phyloP scores from a whole-genome alignment of 2,888 invertebrate genomes.

The Caenorhabditis doughertyi region DNA sequence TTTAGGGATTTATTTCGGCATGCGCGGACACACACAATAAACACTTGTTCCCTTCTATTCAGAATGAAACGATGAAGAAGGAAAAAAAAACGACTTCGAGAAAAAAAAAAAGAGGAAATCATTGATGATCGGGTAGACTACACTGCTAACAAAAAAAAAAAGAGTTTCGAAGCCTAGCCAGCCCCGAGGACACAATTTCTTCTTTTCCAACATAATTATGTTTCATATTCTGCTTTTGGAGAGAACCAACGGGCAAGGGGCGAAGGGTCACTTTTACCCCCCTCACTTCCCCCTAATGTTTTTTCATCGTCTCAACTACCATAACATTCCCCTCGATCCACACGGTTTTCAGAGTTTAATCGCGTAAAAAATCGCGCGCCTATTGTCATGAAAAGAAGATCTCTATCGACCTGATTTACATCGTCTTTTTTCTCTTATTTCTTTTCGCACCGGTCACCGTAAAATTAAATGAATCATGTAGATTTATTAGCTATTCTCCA shows the following conservation, averaged over 20 bases:
- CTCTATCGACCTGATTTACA: constrained; percentile 56
- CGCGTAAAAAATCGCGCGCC: constrained; percentile 57
- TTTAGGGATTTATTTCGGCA: constrained; percentile 64
- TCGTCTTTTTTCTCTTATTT: constrained; percentile 23
- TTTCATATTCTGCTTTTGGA: constrained; percentile 55
- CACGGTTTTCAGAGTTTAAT: constrained; percentile 50
- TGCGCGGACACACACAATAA: constrained; percentile 60
- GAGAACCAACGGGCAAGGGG: background rate
- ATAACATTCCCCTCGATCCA: background rate
- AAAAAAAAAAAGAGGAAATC: constrained; percentile 22
- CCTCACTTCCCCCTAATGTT: background rate
- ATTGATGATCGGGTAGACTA: constrained; percentile 27
- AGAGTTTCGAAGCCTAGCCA: constrained; percentile 26
- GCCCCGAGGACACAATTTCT: constrained; percentile 36
- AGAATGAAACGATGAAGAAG: background rate
- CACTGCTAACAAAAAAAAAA: background rate
- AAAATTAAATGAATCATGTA: constrained; percentile 16
- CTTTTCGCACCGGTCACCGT: constrained; percentile 36
- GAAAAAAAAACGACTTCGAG: background rate
- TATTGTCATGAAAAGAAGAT: constrained; percentile 24
- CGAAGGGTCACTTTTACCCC: constrained; percentile 39
- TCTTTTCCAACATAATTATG: constrained; percentile 54
- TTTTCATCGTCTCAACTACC: background rate
- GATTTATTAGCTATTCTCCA: constrained; percentile 18
- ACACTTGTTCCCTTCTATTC: constrained; percentile 45